Base-by-base conservation (phyloP, 2,797 vertebrate genomes). In the Tokudaia muenninki region DNA sequence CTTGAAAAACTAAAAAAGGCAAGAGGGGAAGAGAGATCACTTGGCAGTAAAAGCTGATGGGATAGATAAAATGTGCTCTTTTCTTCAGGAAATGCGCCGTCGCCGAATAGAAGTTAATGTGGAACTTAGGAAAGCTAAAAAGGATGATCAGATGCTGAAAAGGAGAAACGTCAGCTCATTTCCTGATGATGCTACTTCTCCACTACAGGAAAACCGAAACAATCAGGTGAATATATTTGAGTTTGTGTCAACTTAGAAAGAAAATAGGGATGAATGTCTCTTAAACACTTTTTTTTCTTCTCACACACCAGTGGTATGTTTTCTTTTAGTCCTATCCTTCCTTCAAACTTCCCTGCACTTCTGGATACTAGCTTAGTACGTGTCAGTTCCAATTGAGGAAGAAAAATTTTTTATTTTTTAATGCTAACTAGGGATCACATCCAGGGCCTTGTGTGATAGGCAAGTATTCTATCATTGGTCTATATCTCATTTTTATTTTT, bases 91-190 rank as follows among this genome's bases (percentile, higher is more conserved):
- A 97, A 99, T 99, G 98, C 99, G 99, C 31, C 99, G 99, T 34
- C 98, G 99, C 55, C 98, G 99, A 19, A 99, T 99, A 92, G 99
- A 99, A 98, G 99, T 99, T 34, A 99, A 99, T 29, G 99, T 99
- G n/a, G 99, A 99, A 95, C 99, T 99, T 41, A 99, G 99, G 12
- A 99, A 99, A 98, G 99, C 99, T 0, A 99, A 99, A 98, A 99
- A 99, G 95, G 99, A 99, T 97, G 99, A 99, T 2, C 99, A 99
- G 98, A 99, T 99, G 96, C 99, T 99, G 98, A 99, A 99, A 92
- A 99, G 99, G 95, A 99, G 99, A 96, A 99, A 99, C n/a, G 99
- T 99, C 92, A 98, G 99, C 91, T 98, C 98, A 1, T 98, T 99
- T 72, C 99, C 99, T 0, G 99, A 99, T 0, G 99, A 99, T 81